These are phyloP conservation scores for Nymphalis io DNA, from an alignment of 1,140 invertebrate species.

Conservation along the genomic window DNA sequence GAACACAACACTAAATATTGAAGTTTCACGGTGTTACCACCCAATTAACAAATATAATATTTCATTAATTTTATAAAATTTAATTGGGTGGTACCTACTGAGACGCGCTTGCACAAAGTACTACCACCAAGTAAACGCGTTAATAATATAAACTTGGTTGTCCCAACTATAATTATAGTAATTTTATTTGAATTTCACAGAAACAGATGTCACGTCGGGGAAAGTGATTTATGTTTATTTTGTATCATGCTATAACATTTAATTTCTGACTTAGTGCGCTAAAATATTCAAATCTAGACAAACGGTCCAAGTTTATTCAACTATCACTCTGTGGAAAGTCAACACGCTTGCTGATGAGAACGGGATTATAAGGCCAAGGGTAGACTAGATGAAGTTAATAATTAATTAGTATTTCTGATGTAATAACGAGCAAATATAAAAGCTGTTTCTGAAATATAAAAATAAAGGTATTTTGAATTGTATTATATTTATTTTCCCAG, in stretches of 20 bases:
- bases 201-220: not conserved
- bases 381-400: not conserved
- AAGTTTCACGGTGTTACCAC: no score
- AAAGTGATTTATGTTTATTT: not conserved
- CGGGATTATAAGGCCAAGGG: constrained; percentile 4
- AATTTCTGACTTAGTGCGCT: not conserved
- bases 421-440: no score
- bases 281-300: constrained; percentile 23
- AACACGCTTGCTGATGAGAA: constrained; percentile 3
- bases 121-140: no score
- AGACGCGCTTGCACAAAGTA: no score
- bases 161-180: not conserved
- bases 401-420: not conserved
- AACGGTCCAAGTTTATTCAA: constrained; percentile 17
- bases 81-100: no score
- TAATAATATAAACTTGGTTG: not conserved
- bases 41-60: no score
- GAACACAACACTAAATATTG: no score
- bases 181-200: not conserved
- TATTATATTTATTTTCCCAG: no score
- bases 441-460: no score
- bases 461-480: no score
- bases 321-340: constrained; percentile 15
- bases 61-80: no score
- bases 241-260: not conserved